Percentiles rank a stretch among this genome's conserved stretches.
Conservation (phyloP, 2,797 vertebrate genomes). For the Saxicola maurus region DNA sequence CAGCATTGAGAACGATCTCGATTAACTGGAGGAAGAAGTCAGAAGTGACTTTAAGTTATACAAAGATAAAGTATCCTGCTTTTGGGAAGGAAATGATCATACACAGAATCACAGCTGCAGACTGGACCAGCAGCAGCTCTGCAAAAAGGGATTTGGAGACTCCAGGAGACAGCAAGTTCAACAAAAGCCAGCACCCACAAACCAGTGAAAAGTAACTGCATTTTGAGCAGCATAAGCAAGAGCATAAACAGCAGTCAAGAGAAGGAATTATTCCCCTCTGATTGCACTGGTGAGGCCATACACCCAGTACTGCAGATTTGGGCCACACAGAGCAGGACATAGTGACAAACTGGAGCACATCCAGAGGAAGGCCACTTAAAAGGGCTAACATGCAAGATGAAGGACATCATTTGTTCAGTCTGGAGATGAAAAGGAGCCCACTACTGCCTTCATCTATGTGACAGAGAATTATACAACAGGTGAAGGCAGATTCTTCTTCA, state of each 20-base stretch:
- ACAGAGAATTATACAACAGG: background rate
- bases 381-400: background rate
- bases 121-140: background rate
- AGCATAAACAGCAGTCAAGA: background rate
- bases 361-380: background rate
- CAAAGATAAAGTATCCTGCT: background rate
- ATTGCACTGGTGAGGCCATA: background rate
- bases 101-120: background rate
- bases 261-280: background rate
- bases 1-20: background rate
- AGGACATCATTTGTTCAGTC: background rate
- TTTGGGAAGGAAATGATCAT: background rate
- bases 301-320: background rate
- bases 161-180: background rate
- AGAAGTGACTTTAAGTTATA: background rate
- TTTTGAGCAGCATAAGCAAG: background rate
- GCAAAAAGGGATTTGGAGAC: background rate
- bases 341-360: background rate
- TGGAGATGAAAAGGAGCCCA: background rate
- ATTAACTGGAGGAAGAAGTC: background rate
- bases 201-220: background rate
- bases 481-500: background rate
- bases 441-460: background rate
- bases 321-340: background rate
- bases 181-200: background rate